These are phyloP conservation scores for Melanotaenia duboulayi DNA, from an alignment of 2,113 vertebrate genomes.

Conservation along the genomic window DNA sequence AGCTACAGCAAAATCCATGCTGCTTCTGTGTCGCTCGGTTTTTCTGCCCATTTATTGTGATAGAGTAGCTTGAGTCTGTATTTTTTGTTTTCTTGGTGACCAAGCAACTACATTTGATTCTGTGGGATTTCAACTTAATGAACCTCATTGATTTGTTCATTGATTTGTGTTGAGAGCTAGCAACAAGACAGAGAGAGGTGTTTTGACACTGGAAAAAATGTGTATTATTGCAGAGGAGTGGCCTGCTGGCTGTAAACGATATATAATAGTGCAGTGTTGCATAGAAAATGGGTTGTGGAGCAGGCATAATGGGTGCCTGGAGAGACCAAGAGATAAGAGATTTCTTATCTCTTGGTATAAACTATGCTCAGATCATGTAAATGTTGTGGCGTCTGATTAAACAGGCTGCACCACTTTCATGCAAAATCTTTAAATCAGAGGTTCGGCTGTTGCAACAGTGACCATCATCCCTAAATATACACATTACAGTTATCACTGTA, in stretches of 20 bases:
- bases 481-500: background rate
- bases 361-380: background rate
- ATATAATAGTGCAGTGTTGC: background rate
- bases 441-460: background rate
- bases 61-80: conserved; percentile 53
- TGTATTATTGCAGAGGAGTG: conserved; percentile 48
- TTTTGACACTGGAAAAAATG: conserved; percentile 70
- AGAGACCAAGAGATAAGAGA: no score
- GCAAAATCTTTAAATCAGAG: background rate
- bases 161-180: conserved; percentile 66
- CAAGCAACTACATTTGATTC: conserved; percentile 67
- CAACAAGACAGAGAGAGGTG: conserved; percentile 67
- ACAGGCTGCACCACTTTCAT: background rate
- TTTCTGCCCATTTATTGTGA: conserved; percentile 56
- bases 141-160: conserved; percentile 78
- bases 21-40: conserved; percentile 12
- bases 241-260: conserved; percentile 9
- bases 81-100: conserved; percentile 72
- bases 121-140: conserved; percentile 73
- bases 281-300: no score
- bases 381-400: background rate
- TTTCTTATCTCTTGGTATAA: background rate
- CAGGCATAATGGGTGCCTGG: no score
- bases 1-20: conserved; percentile 15
- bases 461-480: background rate